Evolutionary conservation across 2,797 vertebrate genomes (phyloP).

Genomic region (Microctenopoma steveboyesi): DNA sequence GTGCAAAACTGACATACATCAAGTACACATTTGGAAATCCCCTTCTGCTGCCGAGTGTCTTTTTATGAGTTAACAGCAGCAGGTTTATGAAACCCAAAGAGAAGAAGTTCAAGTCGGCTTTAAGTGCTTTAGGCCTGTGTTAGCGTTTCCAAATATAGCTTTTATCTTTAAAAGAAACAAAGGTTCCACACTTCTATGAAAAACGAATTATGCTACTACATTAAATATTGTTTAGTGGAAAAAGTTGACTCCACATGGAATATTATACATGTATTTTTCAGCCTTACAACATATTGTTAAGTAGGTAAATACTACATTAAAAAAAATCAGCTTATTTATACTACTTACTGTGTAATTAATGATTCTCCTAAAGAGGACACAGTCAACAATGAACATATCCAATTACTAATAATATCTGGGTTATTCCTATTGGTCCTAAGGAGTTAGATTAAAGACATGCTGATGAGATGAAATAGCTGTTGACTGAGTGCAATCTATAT

Average conservation of each 20-base stretch:
- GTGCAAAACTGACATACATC: slow-evolving; percentile 12
- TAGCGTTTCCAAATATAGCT: no score
- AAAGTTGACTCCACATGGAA: no score
- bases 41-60: neutral
- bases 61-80: neutral
- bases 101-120: neutral
- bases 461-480: neutral
- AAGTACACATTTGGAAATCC: slow-evolving; percentile 9
- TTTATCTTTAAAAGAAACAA: neutral
- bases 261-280: neutral
- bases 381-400: neutral
- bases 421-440: neutral
- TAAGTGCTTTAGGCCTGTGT: neutral
- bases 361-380: neutral
- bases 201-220: neutral
- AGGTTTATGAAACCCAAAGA: neutral
- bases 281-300: neutral
- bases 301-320: neutral
- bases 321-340: no score
- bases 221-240: neutral
- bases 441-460: no score
- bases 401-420: neutral
- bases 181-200: neutral
- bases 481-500: neutral
- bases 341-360: neutral